These are phyloP conservation scores for Riptortus pedestris DNA, from an alignment of 1,140 invertebrate genomes.

Conservation along the genomic window DNA sequence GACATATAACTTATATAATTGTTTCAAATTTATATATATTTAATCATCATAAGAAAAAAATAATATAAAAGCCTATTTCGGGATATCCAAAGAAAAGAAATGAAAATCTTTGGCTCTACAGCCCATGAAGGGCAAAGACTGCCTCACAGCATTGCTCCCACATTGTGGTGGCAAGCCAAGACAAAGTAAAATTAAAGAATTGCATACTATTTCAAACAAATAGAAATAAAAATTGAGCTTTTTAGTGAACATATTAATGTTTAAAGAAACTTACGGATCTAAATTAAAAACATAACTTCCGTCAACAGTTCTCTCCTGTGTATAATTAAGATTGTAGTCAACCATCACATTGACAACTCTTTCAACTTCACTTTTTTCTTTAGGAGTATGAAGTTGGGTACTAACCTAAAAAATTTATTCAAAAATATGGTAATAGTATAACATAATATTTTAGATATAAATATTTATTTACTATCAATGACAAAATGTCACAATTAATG, in stretches of 20 bases:
- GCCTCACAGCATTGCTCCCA: no score
- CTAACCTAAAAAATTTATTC: constrained; percentile 41
- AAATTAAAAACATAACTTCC: constrained; percentile 69
- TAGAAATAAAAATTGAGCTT: neutral
- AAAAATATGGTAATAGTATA: constrained; percentile 21
- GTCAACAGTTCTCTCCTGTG: constrained; percentile 64
- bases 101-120: no score
- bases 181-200: no score
- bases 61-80: no score
- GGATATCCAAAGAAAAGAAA: neutral
- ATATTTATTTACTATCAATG: constrained; percentile 32
- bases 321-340: constrained; percentile 76
- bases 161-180: no score
- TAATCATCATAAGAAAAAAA: no score
- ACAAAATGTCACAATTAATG: neutral
- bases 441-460: constrained; percentile 20
- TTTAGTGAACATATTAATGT: neutral
- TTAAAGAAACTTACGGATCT: constrained; percentile 57
- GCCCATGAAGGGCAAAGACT: no score
- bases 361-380: constrained; percentile 60
- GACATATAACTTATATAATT: constrained; percentile 20
- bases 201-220: no score
- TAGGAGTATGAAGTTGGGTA: constrained; percentile 59
- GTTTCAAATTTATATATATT: constrained; percentile 12
- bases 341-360: constrained; percentile 75